Evolutionary conservation across 2,113 vertebrate species (phyloP), one percentile per base, ranked within the genome.

Genomic region (Leucopsar rothschildi): DNA sequence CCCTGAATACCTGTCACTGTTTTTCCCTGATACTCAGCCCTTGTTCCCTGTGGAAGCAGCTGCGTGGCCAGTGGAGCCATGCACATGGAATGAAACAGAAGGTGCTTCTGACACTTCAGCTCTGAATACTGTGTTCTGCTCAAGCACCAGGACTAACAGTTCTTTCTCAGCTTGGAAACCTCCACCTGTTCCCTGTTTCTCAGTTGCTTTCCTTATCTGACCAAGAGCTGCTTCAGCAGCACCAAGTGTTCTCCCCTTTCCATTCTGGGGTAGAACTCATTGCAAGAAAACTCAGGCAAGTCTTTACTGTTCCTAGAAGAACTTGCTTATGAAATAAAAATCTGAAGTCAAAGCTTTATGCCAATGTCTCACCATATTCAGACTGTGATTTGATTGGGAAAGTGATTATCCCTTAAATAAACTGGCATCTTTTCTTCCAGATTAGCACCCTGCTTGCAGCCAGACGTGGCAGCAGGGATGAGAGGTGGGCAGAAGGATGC

Each of bases 71-170:
- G 73, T 60, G 84, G 73, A 88, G 73, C 87, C 49, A 12, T 10
- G 75, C 49, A 2, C 3, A 4, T 27, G 31, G 76, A 25, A 21
- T 17, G 65, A 64, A 77, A 47, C 91, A 88, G 90, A 78, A 93
- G 90, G 94, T 90, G 84, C 63, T 90, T 50, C 49, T 80, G 40
- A 37, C 59, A 39, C 84, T 44, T 78, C 1, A 9, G 42, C 55
- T 93, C 64, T 61, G 84, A 95, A 88, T 78, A 12, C 6, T 9
- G 18, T 69, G 82, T 95, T 95, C 90, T 92, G 45, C 66, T 88
- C 31, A 55, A 44, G 90, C 93, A 72, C 65, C 73, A 56, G 87
- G 69, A 75, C 84, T 55, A 82, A n/a, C 82, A 57, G 88, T 76
- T 89, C 59, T 37, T 79, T 69, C 91, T 55, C 78, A 66, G 50